Conservation (phyloP, 2,888 invertebrate species). For the Drosophila atripex region DNA sequence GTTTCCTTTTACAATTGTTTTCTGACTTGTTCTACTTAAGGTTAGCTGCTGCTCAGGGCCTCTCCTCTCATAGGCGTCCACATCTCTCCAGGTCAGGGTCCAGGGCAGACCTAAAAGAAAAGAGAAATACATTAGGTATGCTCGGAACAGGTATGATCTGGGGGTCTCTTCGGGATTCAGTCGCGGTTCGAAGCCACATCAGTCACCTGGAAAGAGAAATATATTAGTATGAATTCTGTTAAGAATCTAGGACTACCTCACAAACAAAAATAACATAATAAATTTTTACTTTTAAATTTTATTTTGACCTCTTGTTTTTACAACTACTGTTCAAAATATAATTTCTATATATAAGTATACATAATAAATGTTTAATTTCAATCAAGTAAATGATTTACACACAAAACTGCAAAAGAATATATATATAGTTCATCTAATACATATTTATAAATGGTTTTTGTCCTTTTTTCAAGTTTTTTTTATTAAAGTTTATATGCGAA, state of each 20-base stretch:
- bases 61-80: not conserved
- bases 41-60: conserved; percentile 24
- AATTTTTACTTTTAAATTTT: conserved; percentile 35
- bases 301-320: conserved; percentile 56
- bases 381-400: conserved; percentile 61
- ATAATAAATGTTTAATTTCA: conserved; percentile 63
- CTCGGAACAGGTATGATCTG: conserved; percentile 5
- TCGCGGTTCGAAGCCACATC: conserved; percentile 2
- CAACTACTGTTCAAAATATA: conserved; percentile 75
- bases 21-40: conserved; percentile 36
- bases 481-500: conserved; percentile 35
- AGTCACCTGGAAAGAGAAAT: conserved; percentile 73
- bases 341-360: conserved; percentile 62
- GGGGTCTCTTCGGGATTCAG: not conserved
- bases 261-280: not conserved
- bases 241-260: not conserved
- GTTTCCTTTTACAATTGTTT: conserved; percentile 37
- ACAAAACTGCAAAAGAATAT: conserved; percentile 41
- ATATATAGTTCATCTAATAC: conserved; percentile 25
- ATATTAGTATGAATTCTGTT: conserved; percentile 67
- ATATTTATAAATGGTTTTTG: conserved; percentile 19
- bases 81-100: not conserved
- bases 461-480: conserved; percentile 14
- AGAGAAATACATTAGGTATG: conserved; percentile 50
- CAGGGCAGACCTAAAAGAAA: conserved; percentile 39